These are phyloP conservation scores for Daubentonia madagascariensis DNA, from an alignment of 2,113 vertebrate genomes.

Conservation along the genomic window DNA sequence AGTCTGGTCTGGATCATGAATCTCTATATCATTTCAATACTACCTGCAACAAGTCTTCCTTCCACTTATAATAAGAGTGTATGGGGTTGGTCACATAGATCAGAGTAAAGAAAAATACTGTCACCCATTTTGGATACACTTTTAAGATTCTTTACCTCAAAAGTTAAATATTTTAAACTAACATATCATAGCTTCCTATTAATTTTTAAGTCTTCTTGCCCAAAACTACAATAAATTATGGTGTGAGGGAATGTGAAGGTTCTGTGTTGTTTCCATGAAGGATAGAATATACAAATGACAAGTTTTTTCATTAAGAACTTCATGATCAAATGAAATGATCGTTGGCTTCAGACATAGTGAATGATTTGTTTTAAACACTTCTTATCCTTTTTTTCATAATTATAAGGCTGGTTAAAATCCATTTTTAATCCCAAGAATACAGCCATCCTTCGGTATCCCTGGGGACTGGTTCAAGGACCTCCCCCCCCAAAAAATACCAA, in stretches of 20 bases:
- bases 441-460: neutral
- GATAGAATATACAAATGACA: neutral
- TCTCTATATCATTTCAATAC: neutral
- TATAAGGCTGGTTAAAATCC: neutral
- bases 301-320: neutral
- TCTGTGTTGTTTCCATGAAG: neutral
- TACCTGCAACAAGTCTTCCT: neutral
- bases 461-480: neutral
- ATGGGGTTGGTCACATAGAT: neutral
- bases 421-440: neutral
- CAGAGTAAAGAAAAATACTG: neutral
- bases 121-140: neutral
- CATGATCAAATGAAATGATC: neutral
- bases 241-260: neutral
- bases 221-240: neutral
- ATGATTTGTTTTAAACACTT: neutral
- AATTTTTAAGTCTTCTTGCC: neutral
- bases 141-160: neutral
- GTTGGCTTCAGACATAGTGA: neutral
- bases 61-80: neutral
- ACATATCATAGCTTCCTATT: neutral
- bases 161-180: neutral
- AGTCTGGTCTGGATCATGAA: neutral
- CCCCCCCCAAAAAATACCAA: neutral
- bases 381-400: neutral